phyloP scores from a whole-genome alignment of 2,797 vertebrate genomes.

The Hipposideros larvatus region DNA sequence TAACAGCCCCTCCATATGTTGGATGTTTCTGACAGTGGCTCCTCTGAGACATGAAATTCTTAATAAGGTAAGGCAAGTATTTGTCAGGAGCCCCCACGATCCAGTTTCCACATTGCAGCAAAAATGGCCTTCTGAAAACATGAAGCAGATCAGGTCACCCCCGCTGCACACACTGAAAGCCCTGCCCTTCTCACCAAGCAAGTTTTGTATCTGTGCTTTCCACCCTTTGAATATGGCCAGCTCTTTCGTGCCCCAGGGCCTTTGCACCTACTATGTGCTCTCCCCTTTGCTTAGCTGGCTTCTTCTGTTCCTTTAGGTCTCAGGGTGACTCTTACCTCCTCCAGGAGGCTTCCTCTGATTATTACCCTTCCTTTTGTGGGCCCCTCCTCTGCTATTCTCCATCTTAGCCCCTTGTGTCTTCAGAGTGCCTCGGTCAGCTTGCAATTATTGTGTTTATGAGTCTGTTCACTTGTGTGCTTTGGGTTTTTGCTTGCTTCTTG shows the following conservation, averaged over 20 bases:
- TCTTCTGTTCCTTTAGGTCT: background rate
- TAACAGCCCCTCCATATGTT: background rate
- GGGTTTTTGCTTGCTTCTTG: background rate
- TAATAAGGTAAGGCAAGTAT: background rate
- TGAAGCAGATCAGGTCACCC: background rate
- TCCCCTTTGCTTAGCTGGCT: background rate
- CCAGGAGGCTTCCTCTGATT: background rate
- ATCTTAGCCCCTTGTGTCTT: background rate
- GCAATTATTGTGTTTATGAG: background rate
- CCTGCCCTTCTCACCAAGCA: background rate
- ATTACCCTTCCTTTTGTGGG: background rate
- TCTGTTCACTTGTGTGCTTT: background rate
- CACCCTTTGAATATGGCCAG: background rate
- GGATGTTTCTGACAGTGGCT: background rate
- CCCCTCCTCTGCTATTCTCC: background rate
- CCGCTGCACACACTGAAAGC: background rate
- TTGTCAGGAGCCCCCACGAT: background rate
- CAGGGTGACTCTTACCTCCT: background rate
- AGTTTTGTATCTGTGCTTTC: background rate
- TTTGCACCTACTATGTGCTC: background rate
- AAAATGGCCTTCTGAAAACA: background rate
- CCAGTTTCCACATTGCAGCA: background rate
- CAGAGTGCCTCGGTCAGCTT: background rate
- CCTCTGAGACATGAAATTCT: background rate
- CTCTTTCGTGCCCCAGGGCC: background rate